Base-by-base conservation (phyloP, 2,113 vertebrate genomes). In the Empidonax alnorum region DNA sequence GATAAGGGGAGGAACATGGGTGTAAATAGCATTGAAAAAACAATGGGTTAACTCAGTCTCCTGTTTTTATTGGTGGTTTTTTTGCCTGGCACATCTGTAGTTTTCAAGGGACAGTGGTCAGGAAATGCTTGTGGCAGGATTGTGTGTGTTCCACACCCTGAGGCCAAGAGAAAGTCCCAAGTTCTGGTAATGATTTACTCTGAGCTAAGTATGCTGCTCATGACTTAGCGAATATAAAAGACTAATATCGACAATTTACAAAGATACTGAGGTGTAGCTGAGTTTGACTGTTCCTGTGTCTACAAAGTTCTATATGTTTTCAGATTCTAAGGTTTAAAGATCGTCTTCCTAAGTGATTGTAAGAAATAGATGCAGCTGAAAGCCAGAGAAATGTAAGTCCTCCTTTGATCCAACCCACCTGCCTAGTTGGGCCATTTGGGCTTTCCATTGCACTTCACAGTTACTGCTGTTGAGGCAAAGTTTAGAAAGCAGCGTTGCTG, bases 161-260 rank as follows among this genome's bases (percentile, higher is more conserved):
- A 47, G 44, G 80, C 65, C 14, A 35, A 67, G 82, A 80, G 76
- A 86, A 94, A 94, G 68, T 53, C 9, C 10, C 25, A 28, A 16
- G 50, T 52, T 52, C 88, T 93, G 94, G 69, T 87, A 97, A 97
- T 94, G 73, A 95, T 96, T 95, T 93, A 93, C 95, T 72, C 52
- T 80, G 92, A 53, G 52, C 90, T 88, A 91, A 87, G 83, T 90
- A 39, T 5, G 3, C 49, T 82, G 83, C 41, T 84, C 7, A 22
- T 65, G 71, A 50, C 17, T 81, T 55, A 31, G 17, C 20, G 39
- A 79, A 87, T 79, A 82, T 27, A 56, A 56, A 91, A 81, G 18
- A 24, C 41, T 72, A 41, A 79, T 89, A 44, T 61, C 0, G 2
- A 22, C 4, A 3, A 68, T 59, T 72, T 87, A n/a, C 47, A 65